Evolutionary conservation across 2,113 vertebrate species (phyloP).

Genomic region (Mohoua ochrocephala): DNA sequence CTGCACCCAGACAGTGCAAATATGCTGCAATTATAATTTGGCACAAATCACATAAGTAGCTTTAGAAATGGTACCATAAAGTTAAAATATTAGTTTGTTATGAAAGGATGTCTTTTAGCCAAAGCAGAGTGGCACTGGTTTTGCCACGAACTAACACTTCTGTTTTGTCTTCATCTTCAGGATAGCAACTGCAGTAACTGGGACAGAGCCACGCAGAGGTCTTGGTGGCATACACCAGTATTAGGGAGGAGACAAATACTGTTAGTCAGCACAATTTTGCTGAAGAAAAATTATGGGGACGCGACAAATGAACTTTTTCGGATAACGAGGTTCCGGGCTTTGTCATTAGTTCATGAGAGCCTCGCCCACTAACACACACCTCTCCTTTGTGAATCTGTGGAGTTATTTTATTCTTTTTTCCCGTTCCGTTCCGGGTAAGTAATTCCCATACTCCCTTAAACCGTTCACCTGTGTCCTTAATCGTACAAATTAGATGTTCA

Average conservation of each 20-base stretch:
- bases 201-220: neutral
- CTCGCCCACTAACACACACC: neutral
- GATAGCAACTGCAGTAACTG: neutral
- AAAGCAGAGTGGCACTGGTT: neutral
- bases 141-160: neutral
- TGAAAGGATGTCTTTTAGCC: neutral
- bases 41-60: neutral
- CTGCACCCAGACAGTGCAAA: neutral
- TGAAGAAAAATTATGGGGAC: neutral
- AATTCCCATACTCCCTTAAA: conserved; percentile 23
- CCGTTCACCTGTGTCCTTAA: neutral
- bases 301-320: neutral
- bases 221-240: neutral
- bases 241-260: neutral
- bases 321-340: neutral
- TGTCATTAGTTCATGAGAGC: neutral
- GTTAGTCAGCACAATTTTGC: neutral
- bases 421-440: neutral
- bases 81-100: neutral
- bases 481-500: neutral
- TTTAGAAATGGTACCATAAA: neutral
- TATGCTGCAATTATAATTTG: neutral
- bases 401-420: neutral
- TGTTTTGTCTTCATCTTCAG: neutral
- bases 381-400: neutral